Base-by-base conservation (phyloP, 2,888 invertebrate genomes). In the Cristatella mucedo region DNA sequence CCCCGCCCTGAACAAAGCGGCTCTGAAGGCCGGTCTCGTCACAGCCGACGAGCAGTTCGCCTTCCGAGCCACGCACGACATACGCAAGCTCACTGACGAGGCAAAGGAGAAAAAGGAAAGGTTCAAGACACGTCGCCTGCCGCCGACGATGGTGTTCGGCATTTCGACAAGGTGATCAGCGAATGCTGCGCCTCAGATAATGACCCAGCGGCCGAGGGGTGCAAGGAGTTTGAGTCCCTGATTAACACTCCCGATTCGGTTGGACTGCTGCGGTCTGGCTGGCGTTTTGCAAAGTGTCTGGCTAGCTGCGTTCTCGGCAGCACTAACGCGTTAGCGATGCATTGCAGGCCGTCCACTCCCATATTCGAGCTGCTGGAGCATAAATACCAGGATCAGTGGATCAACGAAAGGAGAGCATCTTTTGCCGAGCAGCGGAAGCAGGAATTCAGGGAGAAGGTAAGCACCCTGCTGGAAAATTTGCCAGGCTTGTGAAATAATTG, bases 331-430 rank as follows among this genome's bases (percentile, higher is more conserved):
- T n/a, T 39, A 6, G 5, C 18, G 9, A n/a, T 33, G 18, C 24
- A 13, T 45, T 50, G 30, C 52, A 63, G 63, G 44, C 61, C 62
- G 16, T 59, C 59, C 6, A 63, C 63, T 11, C 62, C 63, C 15
- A 60, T 63, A 34, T 56, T 55, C 46, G 61, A 63, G 41, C 47
- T 63, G n/a, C 41, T 63, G 31, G 61, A 61, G 45, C 58, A 63
- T 46, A 61, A 59, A 46, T 63, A 57, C 45, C 62, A 63, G 40
- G 59, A 61, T 44, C 50, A 52, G 41, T 63, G 63, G 63, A 39
- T 61, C 19, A 49, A 50, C 32, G 53, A 57, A 26, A 46, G 55
- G 31, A 46, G 55, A 15, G 36, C 18, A 3, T 48, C 49, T 33
- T 41, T 47, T 16, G 55, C 57, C 22, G 31, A 53, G 2, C 48